Base-by-base conservation (phyloP, 2,113 vertebrate species). In the Speoplatyrhinus poulsoni region DNA sequence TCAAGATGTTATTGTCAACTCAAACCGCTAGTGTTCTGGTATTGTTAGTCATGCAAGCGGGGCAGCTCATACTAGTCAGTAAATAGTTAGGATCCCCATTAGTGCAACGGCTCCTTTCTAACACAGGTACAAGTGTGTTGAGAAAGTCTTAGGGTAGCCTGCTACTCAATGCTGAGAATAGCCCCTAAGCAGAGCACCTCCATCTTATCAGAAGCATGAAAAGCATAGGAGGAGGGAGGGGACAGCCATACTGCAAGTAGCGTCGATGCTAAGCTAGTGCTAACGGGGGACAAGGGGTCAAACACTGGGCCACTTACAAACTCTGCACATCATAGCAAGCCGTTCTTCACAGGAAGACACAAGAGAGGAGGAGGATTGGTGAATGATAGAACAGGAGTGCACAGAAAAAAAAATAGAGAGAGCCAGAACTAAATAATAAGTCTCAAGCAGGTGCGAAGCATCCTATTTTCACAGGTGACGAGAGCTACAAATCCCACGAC, bases 291-390 rank as follows among this genome's bases (percentile, higher is more conserved):
- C 68, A 65, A 77, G 76, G 12, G 76, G 26, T 53, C 84, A 87
- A 89, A 91, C 86, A 82, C 82, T 72, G 82, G 82, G 87, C 87
- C 88, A 92, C 92, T 92, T 93, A 93, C 92, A 93, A 90, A 93
- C 90, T 93, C 87, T 89, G 90, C 85, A 92, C 92, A 91, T 92
- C 89, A 73, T 81, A 93, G 90, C 90, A 92, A 92, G 90, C 91
- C 79, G 79, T 91, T 93, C 90, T 92, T 92, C 88, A 90, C 60
- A 85, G 82, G 85, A 81, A 81, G 85, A 91, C 88, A 91, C 66
- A 88, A 79, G 74, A 64, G 60, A 80, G 79, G 52, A 79, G 71
- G 73, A 76, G 70, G 69, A 59, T 60, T 58, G 49, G 72, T 70
- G 73, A 83, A 78, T 50, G 9, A 87, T 15, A 81, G 67, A 65